phyloP scores from a whole-genome alignment of 2,113 vertebrate genomes.

The Alaudala cheleensis region DNA sequence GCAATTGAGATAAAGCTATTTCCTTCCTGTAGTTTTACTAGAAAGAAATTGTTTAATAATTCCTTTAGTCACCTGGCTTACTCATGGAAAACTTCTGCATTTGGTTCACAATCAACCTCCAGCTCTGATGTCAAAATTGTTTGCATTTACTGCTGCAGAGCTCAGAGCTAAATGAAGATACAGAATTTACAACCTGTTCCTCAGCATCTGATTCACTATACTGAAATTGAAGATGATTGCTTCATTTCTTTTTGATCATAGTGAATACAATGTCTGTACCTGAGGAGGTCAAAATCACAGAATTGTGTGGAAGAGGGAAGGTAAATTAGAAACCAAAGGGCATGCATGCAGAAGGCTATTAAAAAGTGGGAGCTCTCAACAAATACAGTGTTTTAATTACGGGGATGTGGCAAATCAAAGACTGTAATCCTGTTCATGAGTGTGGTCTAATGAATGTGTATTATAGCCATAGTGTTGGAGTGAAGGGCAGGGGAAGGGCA shows the following conservation, averaged over 20 bases:
- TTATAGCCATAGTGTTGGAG: not conserved
- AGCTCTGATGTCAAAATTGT: not conserved
- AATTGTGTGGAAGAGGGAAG: not conserved
- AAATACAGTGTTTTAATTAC: not conserved
- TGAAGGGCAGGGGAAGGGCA: not conserved
- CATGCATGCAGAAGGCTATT: not conserved
- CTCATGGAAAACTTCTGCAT: not conserved
- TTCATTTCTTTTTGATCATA: not conserved
- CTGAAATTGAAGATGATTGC: not conserved
- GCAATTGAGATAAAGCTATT: not conserved
- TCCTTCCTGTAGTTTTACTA: not conserved
- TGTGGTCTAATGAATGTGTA: not conserved
- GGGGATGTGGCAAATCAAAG: not conserved
- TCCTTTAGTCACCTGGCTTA: not conserved
- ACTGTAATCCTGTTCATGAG: not conserved
- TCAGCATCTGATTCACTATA: not conserved
- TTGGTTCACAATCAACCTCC: not conserved
- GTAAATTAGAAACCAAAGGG: not conserved
- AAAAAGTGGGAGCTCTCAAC: not conserved
- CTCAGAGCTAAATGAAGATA: not conserved
- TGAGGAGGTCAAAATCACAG: not conserved
- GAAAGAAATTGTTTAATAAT: not conserved
- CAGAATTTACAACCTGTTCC: not conserved
- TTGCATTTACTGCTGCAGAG: not conserved
- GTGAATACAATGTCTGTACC: not conserved